A percentile compares a stretch with the other conserved stretches of the same genome.
phyloP scores from a whole-genome alignment of 2,888 invertebrate genomes.

The Anoncus sp. region DNA sequence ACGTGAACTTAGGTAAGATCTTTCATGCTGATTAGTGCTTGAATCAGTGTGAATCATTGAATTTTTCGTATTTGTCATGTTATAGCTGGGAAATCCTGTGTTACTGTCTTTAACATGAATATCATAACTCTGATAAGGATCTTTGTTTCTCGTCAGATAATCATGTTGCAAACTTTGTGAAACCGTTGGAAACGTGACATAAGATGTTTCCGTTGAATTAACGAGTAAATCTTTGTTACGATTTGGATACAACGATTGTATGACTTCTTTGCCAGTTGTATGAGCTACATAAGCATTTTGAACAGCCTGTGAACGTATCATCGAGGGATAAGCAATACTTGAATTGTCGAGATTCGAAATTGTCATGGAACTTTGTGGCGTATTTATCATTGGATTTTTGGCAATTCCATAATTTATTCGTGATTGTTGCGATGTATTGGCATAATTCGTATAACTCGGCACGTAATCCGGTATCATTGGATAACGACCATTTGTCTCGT shows the following conservation, averaged over 20 bases:
- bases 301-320: constrained; percentile 59
- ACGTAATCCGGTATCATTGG: constrained; percentile 72
- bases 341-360: constrained; percentile 11
- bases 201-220: constrained; percentile 44
- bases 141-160: constrained; percentile 68
- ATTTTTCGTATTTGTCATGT: constrained; percentile 41
- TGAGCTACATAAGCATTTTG: constrained; percentile 69
- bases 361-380: neutral
- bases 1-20: constrained; percentile 44
- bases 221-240: constrained; percentile 63
- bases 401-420: neutral
- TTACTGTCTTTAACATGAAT: constrained; percentile 57
- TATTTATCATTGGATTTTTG: too few relatives aligned
- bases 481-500: constrained; percentile 68
- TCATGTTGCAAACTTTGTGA: constrained; percentile 70
- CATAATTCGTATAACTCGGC: constrained; percentile 71
- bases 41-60: constrained; percentile 45
- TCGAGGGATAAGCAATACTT: constrained; percentile 44
- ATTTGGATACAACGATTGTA: constrained; percentile 63
- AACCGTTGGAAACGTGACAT: constrained; percentile 40
- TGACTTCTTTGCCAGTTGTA: constrained; percentile 66
- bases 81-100: constrained; percentile 57
- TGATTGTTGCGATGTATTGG: constrained; percentile 15
- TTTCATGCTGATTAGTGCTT: constrained; percentile 48
- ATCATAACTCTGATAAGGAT: constrained; percentile 62